These are phyloP conservation scores for Podiceps cristatus DNA, from an alignment of 2,113 vertebrate species.

Conservation along the genomic window DNA sequence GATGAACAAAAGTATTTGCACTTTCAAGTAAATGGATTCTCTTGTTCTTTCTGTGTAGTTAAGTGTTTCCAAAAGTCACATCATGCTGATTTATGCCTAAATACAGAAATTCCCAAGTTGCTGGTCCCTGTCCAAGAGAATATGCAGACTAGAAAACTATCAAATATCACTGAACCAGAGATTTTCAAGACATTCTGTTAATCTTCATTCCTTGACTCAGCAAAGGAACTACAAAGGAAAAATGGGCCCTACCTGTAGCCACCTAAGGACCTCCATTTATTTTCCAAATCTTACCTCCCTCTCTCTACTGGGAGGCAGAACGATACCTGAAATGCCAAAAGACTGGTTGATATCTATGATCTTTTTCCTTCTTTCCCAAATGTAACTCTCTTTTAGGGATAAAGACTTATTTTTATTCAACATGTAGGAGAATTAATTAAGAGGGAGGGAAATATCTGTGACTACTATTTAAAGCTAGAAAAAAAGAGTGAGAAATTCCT, in stretches of 20 bases:
- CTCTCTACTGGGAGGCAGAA: background rate
- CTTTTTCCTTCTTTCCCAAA: background rate
- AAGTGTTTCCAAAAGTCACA: background rate
- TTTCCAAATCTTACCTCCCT: background rate
- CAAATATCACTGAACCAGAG: background rate
- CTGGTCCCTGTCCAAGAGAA: background rate
- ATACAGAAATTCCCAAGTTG: background rate
- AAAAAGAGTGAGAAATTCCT: background rate
- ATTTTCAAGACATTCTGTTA: background rate
- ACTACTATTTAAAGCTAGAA: background rate
- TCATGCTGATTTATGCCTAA: background rate
- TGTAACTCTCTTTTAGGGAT: background rate
- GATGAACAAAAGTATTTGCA: background rate
- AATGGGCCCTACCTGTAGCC: background rate
- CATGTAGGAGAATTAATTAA: background rate
- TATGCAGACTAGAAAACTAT: background rate
- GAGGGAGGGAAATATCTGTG: background rate
- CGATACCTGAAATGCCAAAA: background rate
- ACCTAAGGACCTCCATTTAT: background rate
- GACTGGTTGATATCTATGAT: rapidly evolving
- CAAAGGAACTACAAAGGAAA: background rate
- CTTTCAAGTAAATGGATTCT: background rate
- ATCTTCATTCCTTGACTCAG: background rate
- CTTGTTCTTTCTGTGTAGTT: background rate
- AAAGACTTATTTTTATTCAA: background rate